Evolutionary conservation across 2,797 vertebrate genomes (phyloP), one percentile per base, ranked within the genome.

Genomic region (Chaetophractus vellerosus): DNA sequence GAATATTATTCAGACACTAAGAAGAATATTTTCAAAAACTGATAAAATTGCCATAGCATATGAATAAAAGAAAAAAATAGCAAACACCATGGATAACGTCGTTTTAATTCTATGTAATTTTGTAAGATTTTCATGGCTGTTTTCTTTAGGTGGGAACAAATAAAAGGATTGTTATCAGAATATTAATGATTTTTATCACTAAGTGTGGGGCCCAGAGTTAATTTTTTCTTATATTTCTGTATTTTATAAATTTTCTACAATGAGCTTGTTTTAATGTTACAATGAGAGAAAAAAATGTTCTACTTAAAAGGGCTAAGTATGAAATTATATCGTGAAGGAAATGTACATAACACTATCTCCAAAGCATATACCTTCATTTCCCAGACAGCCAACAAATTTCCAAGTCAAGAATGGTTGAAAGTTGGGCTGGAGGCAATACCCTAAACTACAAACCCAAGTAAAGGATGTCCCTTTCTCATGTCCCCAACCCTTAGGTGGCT

Each of bases 391-490:
- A 31, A 41, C 10, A 36, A 18, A 79, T 8, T 38, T 23, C 21
- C 24, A 24, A 1, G 0, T 64, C 5, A 63, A 76, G 6, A 26
- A 1, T 3, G 9, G 4, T 45, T 83, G n/a, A 19, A 1, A 21
- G 6, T 19, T 5, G 4, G 7, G 0, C 23, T 7, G 9, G 23
- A 18, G 2, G 2, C 0, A 69, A 6, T 6, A 15, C 4, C 19
- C 1, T 45, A 48, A 48, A 26, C 59, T 36, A 79, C 28, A 80
- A 91, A 55, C 55, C 16, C 9, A 85, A 55, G 9, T n/a, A 7
- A 71, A 26, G 10, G 31, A 24, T 78, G 16, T n/a, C 23, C 28
- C 28, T 61, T 84, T 26, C 31, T 66, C 10, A 23, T 6, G 18
- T 64, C 6, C 6, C 2, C 10, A 21, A 23, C 11, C 6, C 68